Conservation (phyloP, 1,140 invertebrate genomes). For the Sitobion miscanthi region DNA sequence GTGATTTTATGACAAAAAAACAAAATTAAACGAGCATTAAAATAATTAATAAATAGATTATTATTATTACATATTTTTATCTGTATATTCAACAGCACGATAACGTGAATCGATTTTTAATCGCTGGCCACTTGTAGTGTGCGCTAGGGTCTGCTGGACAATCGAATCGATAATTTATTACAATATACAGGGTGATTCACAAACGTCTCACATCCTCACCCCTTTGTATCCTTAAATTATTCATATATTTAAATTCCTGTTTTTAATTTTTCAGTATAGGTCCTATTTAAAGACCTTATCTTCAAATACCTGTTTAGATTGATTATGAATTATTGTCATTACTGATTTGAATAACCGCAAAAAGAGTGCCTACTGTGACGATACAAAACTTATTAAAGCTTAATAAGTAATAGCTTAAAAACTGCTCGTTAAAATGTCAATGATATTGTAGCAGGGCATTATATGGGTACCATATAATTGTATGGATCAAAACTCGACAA, state of each 20-base stretch:
- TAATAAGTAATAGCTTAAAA: too few species aligned
- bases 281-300: neutral
- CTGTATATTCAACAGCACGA: neutral
- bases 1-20: neutral
- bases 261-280: neutral
- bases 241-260: neutral
- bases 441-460: too few species aligned
- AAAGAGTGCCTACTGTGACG: too few species aligned
- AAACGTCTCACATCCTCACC: neutral
- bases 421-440: too few species aligned
- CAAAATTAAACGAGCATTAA: neutral
- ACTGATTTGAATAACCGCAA: too few species aligned
- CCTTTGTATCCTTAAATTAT: too few species aligned
- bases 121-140: neutral
- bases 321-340: neutral
- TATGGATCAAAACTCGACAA: too few species aligned
- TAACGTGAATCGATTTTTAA: neutral
- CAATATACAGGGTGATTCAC: neutral
- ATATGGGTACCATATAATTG: too few species aligned
- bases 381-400: too few species aligned
- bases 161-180: neutral
- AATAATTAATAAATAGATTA: neutral
- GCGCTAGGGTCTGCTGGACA: neutral
- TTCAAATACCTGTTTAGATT: neutral
- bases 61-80: neutral